Conservation (phyloP, 2,113 vertebrate species). For the Xerus inauris region DNA sequence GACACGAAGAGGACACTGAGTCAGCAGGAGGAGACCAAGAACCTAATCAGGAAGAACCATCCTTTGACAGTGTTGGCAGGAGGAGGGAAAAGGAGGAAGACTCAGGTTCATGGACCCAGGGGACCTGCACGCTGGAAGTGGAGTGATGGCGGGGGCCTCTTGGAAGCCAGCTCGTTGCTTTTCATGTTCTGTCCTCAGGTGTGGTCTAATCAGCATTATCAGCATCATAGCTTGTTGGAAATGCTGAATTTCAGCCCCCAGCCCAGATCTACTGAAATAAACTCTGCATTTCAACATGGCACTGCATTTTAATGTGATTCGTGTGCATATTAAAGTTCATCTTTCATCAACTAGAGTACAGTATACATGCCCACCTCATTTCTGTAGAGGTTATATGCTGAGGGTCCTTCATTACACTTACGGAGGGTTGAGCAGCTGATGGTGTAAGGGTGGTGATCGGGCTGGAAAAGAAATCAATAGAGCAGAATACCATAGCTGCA, state of each 20-base stretch:
- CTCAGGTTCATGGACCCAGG: background rate
- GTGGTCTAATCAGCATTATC: background rate
- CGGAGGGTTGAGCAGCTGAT: background rate
- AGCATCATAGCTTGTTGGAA: background rate
- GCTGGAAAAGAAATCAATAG: background rate
- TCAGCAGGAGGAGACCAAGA: background rate
- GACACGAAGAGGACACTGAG: background rate
- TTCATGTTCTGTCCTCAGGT: background rate
- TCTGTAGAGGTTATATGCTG: background rate
- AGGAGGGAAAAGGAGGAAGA: no score
- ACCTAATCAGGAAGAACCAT: background rate
- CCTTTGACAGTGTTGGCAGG: background rate
- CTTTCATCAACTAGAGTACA: background rate
- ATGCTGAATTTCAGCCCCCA: background rate
- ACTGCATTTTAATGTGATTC: slow-evolving; percentile 33
- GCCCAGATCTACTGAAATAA: background rate
- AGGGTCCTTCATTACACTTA: background rate
- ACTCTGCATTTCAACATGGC: background rate
- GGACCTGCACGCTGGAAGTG: background rate
- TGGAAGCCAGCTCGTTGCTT: background rate
- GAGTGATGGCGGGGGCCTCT: background rate
- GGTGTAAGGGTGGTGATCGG: background rate
- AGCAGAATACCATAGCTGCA: background rate
- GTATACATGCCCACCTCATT: background rate
- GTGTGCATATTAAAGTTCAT: background rate